Base-by-base conservation (phyloP, 1,140 invertebrate species). In the Physella acuta region DNA sequence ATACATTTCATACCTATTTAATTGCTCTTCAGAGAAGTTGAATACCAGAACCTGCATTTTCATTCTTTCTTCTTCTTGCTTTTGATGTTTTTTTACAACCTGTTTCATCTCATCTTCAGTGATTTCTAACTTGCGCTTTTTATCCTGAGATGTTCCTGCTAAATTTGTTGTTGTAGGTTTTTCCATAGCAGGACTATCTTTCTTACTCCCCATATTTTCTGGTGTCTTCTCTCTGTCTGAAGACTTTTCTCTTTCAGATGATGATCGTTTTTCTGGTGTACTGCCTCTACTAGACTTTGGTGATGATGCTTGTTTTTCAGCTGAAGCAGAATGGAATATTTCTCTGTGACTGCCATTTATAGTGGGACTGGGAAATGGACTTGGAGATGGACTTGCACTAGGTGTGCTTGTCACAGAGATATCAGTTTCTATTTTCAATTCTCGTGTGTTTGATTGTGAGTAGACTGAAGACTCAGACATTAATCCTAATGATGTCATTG, bases 1-100 rank as follows among this genome's bases (percentile, higher is more conserved):
- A 80, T 93, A 99, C 94, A 99, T 98, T 87, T 99, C 97, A 88
- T 99, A 99, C 78, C 96, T 89, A 82, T 99, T 93, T n/a, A 99
- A 83, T 82, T 99, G 97, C 76, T 98, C 96, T 86, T 98, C 95
- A 0, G 95, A 96, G 76, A 99, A 99, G 84, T 99, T 98, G 0
- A 97, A 98, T 0, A 99, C 95, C 52, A 99, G 85, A 26, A 84
- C 78, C 53, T 56, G 53, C 53, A 56, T 56, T 56, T 56, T 56
- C 53, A 56, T 56, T 56, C 53, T 56, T 8, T 56, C 53, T 26
- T 56, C 53, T 26, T 56, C 53, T 26, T 56, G 53, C 26, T 56
- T 56, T 26, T 56, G 53, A 26, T 56, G 53, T 26, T 56, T 56
- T 26, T 56, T 56, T 26, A 56, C 16, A 8, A 56, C 53, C 28